phyloP scores from a whole-genome alignment of 2,888 invertebrate species.

The Deroplatys truncata region DNA sequence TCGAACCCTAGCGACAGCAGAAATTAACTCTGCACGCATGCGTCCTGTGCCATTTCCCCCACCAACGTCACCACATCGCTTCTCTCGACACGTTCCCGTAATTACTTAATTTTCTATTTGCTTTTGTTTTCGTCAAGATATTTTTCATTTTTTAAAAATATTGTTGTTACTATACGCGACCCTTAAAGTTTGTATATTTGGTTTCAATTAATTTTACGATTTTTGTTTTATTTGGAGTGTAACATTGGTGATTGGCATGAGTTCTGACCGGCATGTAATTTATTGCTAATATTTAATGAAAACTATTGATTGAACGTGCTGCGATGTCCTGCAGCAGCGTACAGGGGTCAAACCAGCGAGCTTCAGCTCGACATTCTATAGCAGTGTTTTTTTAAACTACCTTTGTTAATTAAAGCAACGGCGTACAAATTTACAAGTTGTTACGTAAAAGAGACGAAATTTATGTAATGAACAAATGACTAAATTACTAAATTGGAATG shows the following conservation, averaged over 20 bases:
- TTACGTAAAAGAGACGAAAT: too few species aligned
- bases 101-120: neutral
- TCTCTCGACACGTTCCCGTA: neutral
- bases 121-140: neutral
- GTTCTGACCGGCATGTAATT: neutral
- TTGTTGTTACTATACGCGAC: neutral
- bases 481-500: too few species aligned
- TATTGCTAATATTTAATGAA: constrained; percentile 17
- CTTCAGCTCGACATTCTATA: neutral
- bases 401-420: too few species aligned
- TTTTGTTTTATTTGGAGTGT: neutral
- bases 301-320: constrained; percentile 1
- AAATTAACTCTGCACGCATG: neutral
- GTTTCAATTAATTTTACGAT: neutral
- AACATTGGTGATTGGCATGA: neutral
- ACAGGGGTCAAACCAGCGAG: neutral
- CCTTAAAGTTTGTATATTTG: neutral
- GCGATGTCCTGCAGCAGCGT: neutral
- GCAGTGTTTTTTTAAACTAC: too few species aligned
- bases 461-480: too few species aligned
- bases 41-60: neutral
- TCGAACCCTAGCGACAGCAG: neutral
- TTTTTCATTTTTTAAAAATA: neutral
- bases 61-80: neutral
- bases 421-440: too few species aligned